Percentiles rank a stretch among this genome's conserved stretches.
Evolutionary conservation across 2,113 vertebrate genomes (phyloP).

Genomic region (Mastomys coucha): DNA sequence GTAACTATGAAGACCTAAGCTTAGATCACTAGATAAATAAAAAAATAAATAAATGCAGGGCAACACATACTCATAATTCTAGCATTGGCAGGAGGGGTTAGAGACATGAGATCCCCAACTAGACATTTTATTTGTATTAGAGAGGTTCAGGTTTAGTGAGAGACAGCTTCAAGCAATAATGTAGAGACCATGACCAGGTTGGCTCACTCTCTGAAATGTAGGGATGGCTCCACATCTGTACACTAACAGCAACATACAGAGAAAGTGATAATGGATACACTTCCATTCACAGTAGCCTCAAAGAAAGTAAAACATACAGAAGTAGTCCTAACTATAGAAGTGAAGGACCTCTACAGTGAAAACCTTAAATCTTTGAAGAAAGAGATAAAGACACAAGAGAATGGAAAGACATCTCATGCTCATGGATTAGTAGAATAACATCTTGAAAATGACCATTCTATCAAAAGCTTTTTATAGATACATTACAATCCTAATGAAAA

Average conservation of each 20-base stretch:
- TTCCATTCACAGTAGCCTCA: neutral
- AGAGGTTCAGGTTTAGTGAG: neutral
- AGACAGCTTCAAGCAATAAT: neutral
- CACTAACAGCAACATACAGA: neutral
- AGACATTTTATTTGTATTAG: neutral
- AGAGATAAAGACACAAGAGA: neutral
- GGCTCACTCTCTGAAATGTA: neutral
- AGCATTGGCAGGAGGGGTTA: neutral
- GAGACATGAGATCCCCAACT: too few species aligned
- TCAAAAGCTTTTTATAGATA: neutral
- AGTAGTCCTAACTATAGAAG: neutral
- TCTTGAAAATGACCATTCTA: neutral
- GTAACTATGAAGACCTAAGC: neutral
- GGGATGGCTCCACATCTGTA: neutral
- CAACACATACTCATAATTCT: neutral
- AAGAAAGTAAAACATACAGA: neutral
- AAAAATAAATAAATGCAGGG: neutral
- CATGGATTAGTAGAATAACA: neutral
- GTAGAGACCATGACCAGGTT: neutral
- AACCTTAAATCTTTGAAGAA: neutral
- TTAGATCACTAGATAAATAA: neutral
- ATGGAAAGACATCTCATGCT: neutral
- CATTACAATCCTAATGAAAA: neutral
- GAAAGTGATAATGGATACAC: neutral
- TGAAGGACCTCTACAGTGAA: neutral